Conservation (phyloP, 2,113 vertebrate species). For the Oreotrochilus melanogaster region DNA sequence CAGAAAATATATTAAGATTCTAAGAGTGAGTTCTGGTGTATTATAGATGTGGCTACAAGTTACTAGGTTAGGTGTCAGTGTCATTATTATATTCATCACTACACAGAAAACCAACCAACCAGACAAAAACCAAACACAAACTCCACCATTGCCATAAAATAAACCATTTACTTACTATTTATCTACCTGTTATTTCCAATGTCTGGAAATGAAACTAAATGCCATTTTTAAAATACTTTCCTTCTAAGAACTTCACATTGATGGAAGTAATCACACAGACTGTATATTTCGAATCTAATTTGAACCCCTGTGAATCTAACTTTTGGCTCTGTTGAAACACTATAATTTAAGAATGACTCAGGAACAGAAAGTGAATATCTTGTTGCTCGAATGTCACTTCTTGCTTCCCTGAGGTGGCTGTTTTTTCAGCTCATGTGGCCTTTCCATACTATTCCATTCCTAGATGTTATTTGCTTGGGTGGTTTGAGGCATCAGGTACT, state of each 20-base stretch:
- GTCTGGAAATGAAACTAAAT: neutral
- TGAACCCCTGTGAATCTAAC: neutral
- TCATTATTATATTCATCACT: neutral
- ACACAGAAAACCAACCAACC: neutral
- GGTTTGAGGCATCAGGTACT: neutral
- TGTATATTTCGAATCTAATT: neutral
- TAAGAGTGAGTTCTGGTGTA: neutral
- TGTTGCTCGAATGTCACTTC: neutral
- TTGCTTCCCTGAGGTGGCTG: neutral
- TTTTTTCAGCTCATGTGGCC: neutral
- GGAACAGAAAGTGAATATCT: neutral
- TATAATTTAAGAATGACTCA: neutral
- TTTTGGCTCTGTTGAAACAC: neutral
- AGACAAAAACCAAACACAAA: neutral
- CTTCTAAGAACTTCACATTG: neutral
- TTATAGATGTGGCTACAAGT: neutral
- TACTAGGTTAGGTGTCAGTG: neutral
- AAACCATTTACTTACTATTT: neutral
- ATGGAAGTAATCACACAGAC: neutral
- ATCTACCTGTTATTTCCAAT: neutral
- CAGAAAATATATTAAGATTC: neutral
- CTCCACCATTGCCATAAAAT: neutral
- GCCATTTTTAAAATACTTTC: neutral
- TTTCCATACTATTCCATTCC: neutral
- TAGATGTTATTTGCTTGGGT: neutral